phyloP scores from a whole-genome alignment of 2,797 vertebrate species.

The Malacoctenus gilli region DNA sequence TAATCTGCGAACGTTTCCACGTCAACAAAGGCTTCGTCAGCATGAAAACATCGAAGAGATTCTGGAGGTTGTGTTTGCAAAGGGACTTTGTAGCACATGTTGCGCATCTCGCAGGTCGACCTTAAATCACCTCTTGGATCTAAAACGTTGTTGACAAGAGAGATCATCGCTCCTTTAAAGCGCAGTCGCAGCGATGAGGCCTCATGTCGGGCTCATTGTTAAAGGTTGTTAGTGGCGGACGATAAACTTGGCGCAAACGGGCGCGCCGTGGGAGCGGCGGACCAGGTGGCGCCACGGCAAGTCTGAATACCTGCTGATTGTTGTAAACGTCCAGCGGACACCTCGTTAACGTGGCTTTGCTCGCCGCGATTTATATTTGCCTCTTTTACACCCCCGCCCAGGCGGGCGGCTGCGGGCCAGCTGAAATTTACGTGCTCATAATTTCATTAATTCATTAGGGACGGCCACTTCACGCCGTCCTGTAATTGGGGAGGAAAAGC shows the following conservation, averaged over 20 bases:
- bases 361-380: conserved; percentile 2
- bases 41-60: no score
- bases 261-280: conserved; percentile 11
- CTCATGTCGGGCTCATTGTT: neutral
- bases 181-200: neutral
- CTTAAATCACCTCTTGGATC: no score
- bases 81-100: no score
- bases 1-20: no score
- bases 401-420: conserved; percentile 28
- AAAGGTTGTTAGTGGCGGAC: conserved; percentile 8
- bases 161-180: neutral
- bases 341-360: conserved; percentile 12
- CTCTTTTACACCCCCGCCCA: conserved; percentile 22
- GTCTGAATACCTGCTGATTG: conserved; percentile 10
- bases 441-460: conserved; percentile 41
- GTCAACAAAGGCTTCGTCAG: no score
- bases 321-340: neutral
- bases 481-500: conserved; percentile 32
- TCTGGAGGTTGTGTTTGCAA: no score
- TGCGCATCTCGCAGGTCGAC: no score
- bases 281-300: neutral
- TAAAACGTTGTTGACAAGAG: no score
- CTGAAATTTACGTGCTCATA: conserved; percentile 36
- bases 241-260: conserved; percentile 13
- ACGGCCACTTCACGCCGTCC: conserved; percentile 9